These are phyloP conservation scores for Tribolium freemani DNA, from an alignment of 2,888 invertebrate species.

Conservation along the genomic window DNA sequence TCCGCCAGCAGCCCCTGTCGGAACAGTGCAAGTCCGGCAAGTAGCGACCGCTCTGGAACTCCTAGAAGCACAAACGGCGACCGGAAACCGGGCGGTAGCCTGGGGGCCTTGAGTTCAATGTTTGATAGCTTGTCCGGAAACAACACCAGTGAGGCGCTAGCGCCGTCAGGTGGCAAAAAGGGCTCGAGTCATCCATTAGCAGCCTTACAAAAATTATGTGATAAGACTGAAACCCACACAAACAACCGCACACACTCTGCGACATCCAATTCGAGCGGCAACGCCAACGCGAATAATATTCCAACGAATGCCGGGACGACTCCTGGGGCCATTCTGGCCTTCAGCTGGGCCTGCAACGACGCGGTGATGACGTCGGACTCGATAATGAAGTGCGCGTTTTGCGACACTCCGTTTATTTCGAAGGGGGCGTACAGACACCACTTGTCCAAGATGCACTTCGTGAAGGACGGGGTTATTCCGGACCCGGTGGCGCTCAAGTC, in stretches of 20 bases:
- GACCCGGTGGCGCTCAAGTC: conserved; percentile 78
- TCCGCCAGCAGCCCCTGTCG: conserved; percentile 73
- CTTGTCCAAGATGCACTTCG: conserved; percentile 95
- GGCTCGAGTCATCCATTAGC: conserved; percentile 91
- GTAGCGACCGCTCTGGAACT: conserved; percentile 83
- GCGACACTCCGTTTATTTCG: conserved; percentile 95
- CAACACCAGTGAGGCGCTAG: conserved; percentile 57
- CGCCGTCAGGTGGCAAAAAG: conserved; percentile 74
- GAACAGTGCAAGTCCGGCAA: conserved; percentile 80
- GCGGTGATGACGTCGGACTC: conserved; percentile 89
- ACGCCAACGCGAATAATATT: conserved; percentile 57
- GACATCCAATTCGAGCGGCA: conserved; percentile 58
- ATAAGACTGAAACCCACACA: conserved; percentile 89
- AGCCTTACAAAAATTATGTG: conserved; percentile 94
- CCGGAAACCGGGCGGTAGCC: conserved; percentile 75
- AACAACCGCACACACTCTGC: conserved; percentile 64
- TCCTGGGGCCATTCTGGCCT: conserved; percentile 88
- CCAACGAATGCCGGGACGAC: conserved; percentile 71
- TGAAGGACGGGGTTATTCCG: conserved; percentile 90
- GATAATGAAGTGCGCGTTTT: conserved; percentile 94
- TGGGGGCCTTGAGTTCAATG: conserved; percentile 91
- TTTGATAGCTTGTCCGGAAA: conserved; percentile 85
- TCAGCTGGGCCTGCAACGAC: conserved; percentile 96
- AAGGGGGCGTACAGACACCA: conserved; percentile 98
- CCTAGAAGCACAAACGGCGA: conserved; percentile 77